phyloP scores from a whole-genome alignment of 2,797 vertebrate species.

The Parotocinclus haroldoi region DNA sequence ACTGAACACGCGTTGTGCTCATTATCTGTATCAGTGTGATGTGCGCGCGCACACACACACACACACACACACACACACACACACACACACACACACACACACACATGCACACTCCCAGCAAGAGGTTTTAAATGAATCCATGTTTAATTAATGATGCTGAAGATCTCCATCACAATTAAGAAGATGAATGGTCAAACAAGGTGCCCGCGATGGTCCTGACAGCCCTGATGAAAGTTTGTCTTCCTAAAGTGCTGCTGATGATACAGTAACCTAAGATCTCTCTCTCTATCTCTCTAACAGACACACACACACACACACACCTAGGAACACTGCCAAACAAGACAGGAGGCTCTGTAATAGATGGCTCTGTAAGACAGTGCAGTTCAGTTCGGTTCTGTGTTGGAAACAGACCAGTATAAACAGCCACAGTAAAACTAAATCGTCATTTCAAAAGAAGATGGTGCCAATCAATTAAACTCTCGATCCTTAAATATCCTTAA shows the following conservation, averaged over 20 bases:
- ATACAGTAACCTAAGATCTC: conserved; percentile 74
- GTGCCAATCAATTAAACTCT: too few species aligned
- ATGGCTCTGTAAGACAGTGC: too few species aligned
- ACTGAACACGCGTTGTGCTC: too few species aligned
- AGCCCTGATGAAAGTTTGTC: conserved; percentile 91
- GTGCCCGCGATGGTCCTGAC: conserved; percentile 91
- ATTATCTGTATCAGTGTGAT: too few species aligned
- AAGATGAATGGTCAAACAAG: conserved; percentile 97
- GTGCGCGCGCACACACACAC: too few species aligned
- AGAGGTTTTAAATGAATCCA: conserved; percentile 91
- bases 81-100: conserved; percentile 20
- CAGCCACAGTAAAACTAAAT: too few species aligned
- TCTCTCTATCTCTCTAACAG: conserved; percentile 29
- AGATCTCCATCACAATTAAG: conserved; percentile 96
- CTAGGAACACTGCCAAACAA: conserved; percentile 24
- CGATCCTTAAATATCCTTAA: too few species aligned
- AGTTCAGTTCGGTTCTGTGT: too few species aligned
- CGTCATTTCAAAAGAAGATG: too few species aligned
- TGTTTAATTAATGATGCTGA: conserved; percentile 98
- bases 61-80: conserved; percentile 20
- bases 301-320: conserved; percentile 35
- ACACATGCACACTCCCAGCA: conserved; percentile 60
- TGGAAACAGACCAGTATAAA: too few species aligned
- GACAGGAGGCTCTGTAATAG: not conserved
- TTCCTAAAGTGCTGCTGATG: conserved; percentile 79